Conservation (phyloP, 2,888 invertebrate species). For the Ectemnius cavifrons region DNA sequence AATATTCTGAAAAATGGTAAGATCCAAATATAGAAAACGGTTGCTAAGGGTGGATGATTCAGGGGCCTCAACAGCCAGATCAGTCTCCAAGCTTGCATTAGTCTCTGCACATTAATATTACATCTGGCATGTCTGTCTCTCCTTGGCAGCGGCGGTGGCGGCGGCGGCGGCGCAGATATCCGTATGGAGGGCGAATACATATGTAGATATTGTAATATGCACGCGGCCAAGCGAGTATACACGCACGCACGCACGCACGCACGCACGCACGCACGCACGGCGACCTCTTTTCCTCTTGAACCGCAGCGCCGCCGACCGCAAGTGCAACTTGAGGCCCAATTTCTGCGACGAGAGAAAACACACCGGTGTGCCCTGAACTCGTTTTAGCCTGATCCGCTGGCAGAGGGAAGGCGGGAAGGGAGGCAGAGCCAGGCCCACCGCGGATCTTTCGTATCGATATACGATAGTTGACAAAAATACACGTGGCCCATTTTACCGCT, state of each 20-base stretch:
- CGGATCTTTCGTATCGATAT: no score
- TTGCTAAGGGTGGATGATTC: no score
- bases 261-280: slow-evolving; percentile 30
- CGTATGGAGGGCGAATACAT: slow-evolving; percentile 1
- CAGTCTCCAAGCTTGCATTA: slow-evolving; percentile 43
- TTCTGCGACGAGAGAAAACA: slow-evolving; percentile 31
- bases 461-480: no score
- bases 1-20: no score
- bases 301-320: slow-evolving; percentile 55
- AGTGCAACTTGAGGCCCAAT: slow-evolving; percentile 56
- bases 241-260: slow-evolving; percentile 20
- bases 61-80: slow-evolving; percentile 50
- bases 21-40: no score
- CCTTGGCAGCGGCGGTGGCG: background rate
- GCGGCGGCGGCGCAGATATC: background rate
- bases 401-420: no score
- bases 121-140: background rate
- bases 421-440: no score
- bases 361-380: slow-evolving; percentile 28
- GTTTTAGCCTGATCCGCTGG: slow-evolving; percentile 3
- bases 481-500: no score
- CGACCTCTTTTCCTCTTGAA: slow-evolving; percentile 48
- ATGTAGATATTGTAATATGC: slow-evolving; percentile 3
- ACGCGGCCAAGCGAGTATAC: slow-evolving; percentile 7
- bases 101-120: slow-evolving; percentile 1